Base-by-base conservation (phyloP, 2,113 vertebrate genomes). In the Vombatus ursinus region DNA sequence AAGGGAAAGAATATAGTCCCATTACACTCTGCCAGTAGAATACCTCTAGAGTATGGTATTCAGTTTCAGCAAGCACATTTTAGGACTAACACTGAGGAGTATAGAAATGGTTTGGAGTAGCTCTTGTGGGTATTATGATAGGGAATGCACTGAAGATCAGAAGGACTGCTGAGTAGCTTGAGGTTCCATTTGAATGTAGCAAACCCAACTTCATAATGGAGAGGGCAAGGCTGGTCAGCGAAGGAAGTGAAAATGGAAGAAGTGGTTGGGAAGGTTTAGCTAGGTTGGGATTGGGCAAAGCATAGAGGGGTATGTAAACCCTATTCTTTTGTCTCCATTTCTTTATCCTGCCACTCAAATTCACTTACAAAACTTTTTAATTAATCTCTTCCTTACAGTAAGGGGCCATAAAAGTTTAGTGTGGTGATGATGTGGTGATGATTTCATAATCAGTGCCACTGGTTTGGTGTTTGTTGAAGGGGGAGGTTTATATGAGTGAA, bases 311-410 rank as follows among this genome's bases (percentile, higher is more conserved):
- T 84, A 44, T 44, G 0, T 84, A 84, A 84, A 19, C n/a, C n/a
- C 19, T 57, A 50, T 7, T 91, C 89, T 28, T 91, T 2, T 48
- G 28, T 23, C 16, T 84, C 50, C 90, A 49, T 50, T 25, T 51
- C 23, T 6, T 26, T 37, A 26, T 96, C 77, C 84, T 94, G 93
- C 84, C 90, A 48, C 0, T 94, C 92, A 61, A 8, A 11, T 93
- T 7, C 8, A 50, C 89, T 90, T 95, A 89, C 91, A 93, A 90
- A 91, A 68, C 47, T 90, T 51, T 24, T 61, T 61, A 54, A 61
- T 90, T 91, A 90, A 92, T 92, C 92, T 89, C 47, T 92, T 93
- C 3, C 93, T 92, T 90, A 90, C 93, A 53, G 68, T 47, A 91
- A 68, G 0, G n/a, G n/a, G 90, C 24, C 92, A 5, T 91, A 44